These are phyloP conservation scores for Hozukius guyotensis DNA, from an alignment of 2,797 vertebrate species.

Conservation along the genomic window DNA sequence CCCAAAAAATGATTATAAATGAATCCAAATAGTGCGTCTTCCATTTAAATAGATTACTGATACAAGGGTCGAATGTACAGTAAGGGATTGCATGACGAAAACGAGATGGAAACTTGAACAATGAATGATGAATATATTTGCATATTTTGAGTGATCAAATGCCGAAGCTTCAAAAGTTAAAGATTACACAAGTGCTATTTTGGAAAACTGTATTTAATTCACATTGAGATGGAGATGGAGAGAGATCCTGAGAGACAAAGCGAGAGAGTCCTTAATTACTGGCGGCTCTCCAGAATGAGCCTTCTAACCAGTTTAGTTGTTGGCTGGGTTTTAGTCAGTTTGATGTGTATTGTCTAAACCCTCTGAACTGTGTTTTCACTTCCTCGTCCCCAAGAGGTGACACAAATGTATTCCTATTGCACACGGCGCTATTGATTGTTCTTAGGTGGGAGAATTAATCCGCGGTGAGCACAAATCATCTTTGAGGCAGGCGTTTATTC, in stretches of 20 bases:
- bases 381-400: slow-evolving; percentile 62
- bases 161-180: slow-evolving; percentile 49
- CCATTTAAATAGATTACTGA: slow-evolving; percentile 14
- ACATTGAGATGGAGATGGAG: slow-evolving; percentile 14
- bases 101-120: slow-evolving; percentile 31
- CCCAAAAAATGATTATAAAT: slow-evolving; percentile 19
- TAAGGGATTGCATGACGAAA: slow-evolving; percentile 2
- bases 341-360: slow-evolving; percentile 65
- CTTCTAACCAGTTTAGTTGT: slow-evolving; percentile 23
- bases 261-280: slow-evolving; percentile 56
- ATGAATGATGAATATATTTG: slow-evolving; percentile 59
- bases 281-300: slow-evolving; percentile 29
- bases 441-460: slow-evolving; percentile 77
- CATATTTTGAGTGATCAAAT: slow-evolving; percentile 66
- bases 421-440: slow-evolving; percentile 76
- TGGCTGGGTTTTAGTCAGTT: slow-evolving; percentile 54
- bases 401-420: slow-evolving; percentile 79
- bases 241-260: slow-evolving; percentile 8
- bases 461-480: slow-evolving; percentile 74
- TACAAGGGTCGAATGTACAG: slow-evolving; percentile 2
- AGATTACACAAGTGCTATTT: slow-evolving; percentile 40
- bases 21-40: slow-evolving; percentile 16
- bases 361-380: slow-evolving; percentile 47
- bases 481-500: slow-evolving; percentile 70
- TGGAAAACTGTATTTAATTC: slow-evolving; percentile 44